phyloP scores from a whole-genome alignment of 1,140 invertebrate species.

The Campoletis sonorensis region DNA sequence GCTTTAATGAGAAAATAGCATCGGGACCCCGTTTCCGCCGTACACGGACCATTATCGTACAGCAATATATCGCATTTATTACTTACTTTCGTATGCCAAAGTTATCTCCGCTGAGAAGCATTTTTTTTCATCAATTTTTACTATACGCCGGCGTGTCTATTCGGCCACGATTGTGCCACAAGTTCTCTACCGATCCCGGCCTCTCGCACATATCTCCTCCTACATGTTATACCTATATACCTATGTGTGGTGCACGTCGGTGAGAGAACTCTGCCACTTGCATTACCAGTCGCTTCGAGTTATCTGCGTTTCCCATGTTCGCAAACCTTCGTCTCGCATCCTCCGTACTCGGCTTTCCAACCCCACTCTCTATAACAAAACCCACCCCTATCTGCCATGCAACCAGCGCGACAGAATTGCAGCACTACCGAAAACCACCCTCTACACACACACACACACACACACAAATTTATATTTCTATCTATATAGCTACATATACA shows the following conservation, averaged over 20 bases:
- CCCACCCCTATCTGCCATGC: slow-evolving; percentile 10
- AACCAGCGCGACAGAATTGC: slow-evolving; percentile 17
- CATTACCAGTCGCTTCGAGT: slow-evolving; percentile 71
- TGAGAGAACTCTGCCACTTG: slow-evolving; percentile 58
- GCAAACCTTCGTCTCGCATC: slow-evolving; percentile 49
- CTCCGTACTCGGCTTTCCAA: slow-evolving; percentile 29
- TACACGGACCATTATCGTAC: too few species aligned
- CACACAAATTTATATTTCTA: slow-evolving; percentile 8
- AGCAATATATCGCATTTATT: too few species aligned
- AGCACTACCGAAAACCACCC: slow-evolving; percentile 45
- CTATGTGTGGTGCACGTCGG: slow-evolving; percentile 24
- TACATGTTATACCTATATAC: too few species aligned
- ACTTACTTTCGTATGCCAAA: too few species aligned
- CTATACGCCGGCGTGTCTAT: slow-evolving; percentile 65
- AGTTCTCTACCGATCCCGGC: slow-evolving; percentile 37
- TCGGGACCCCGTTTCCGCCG: too few species aligned
- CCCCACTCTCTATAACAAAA: neutral
- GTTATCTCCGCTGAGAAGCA: too few species aligned
- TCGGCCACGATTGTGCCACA: slow-evolving; percentile 51
- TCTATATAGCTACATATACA: slow-evolving; percentile 22
- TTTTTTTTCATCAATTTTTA: too few species aligned
- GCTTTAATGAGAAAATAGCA: slow-evolving; percentile 31
- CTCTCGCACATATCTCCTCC: neutral
- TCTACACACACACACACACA: slow-evolving; percentile 32
- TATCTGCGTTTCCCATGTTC: slow-evolving; percentile 71